A percentile compares a stretch with the other conserved stretches of the same genome.
Evolutionary conservation across 2,888 invertebrate species (phyloP).

Genomic region (Octonoba sinensis): DNA sequence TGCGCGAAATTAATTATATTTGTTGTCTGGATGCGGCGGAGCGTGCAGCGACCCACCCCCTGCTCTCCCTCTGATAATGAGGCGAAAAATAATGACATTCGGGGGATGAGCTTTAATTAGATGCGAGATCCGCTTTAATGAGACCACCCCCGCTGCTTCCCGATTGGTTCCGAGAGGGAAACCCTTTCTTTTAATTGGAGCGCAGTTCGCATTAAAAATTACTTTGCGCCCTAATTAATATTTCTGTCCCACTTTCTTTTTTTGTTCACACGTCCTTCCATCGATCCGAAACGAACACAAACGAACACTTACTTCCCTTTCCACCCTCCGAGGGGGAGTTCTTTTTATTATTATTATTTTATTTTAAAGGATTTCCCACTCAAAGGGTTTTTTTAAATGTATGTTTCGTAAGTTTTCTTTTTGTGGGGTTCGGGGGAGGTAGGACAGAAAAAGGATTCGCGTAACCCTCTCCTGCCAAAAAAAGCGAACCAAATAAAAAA

Average conservation of each 20-base stretch:
- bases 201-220: constrained; percentile 64
- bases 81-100: constrained; percentile 44
- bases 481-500: constrained; percentile 6
- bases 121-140: constrained; percentile 61
- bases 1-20: constrained; percentile 47
- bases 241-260: constrained; percentile 42
- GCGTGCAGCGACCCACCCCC: constrained; percentile 35
- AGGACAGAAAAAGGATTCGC: constrained; percentile 5
- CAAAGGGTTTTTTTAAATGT: no score
- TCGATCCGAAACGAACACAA: constrained; percentile 30
- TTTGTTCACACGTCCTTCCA: constrained; percentile 14
- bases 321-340: background rate
- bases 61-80: constrained; percentile 19
- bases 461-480: constrained; percentile 60
- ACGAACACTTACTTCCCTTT: constrained; percentile 6
- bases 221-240: constrained; percentile 59
- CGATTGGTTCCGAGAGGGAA: constrained; percentile 47
- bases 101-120: constrained; percentile 61
- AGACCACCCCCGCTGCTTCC: constrained; percentile 48
- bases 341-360: background rate
- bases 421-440: background rate
- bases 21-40: constrained; percentile 46
- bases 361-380: background rate
- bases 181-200: constrained; percentile 63
- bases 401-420: no score